Evolutionary conservation across 1,140 invertebrate species (phyloP).

Genomic region (Drepana arcuata): DNA sequence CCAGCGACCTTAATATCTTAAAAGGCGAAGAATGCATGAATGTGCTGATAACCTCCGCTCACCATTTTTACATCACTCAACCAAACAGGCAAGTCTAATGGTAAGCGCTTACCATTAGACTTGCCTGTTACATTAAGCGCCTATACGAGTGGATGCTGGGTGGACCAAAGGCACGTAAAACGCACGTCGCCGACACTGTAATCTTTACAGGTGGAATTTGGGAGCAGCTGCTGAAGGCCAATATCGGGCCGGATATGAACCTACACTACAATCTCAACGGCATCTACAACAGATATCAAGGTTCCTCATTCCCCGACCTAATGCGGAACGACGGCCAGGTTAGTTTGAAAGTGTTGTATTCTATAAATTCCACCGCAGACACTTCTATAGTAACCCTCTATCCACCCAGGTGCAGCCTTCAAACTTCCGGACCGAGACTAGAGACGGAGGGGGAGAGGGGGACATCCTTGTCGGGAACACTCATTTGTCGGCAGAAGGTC

Average conservation of each 20-base stretch:
- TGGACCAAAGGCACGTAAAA: no score
- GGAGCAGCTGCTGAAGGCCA: constrained; percentile 58
- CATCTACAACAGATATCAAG: constrained; percentile 54
- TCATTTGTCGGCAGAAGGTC: constrained; percentile 26
- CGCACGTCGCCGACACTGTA: no score
- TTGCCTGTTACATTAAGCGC: no score
- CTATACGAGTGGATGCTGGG: no score
- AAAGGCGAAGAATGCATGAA: no score
- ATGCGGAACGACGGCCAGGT: constrained; percentile 58
- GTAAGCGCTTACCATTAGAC: no score
- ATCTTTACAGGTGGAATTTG: constrained; percentile 53
- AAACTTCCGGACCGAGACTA: constrained; percentile 44
- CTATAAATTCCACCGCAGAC: no score
- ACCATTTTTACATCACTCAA: no score
- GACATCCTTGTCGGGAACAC: constrained; percentile 39
- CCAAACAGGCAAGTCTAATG: no score
- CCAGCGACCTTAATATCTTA: no score
- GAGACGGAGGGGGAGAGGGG: constrained; percentile 31
- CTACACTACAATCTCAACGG: constrained; percentile 62
- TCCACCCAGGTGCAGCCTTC: constrained; percentile 40
- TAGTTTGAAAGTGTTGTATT: no score
- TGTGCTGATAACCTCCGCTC: no score
- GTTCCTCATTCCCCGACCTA: constrained; percentile 33
- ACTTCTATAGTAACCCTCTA: neutral
- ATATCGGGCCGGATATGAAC: constrained; percentile 64